phyloP scores from a whole-genome alignment of 2,888 invertebrate species.

The Drosophila longiperda region DNA sequence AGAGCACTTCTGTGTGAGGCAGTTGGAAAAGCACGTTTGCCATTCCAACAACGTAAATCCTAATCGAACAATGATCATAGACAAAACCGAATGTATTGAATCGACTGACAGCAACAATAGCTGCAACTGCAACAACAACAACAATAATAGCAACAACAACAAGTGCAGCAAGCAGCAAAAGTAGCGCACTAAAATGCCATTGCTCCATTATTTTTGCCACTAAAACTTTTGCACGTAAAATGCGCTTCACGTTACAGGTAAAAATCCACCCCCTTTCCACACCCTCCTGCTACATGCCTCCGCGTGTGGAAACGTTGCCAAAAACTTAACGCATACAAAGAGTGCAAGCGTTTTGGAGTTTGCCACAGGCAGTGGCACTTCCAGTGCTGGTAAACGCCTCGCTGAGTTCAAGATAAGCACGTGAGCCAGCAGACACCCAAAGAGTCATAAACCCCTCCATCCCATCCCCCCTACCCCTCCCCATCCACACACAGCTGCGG shows the following conservation, averaged over 20 bases:
- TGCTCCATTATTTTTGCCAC: conserved; percentile 79
- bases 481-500: background rate
- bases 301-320: conserved; percentile 3
- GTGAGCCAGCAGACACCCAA: conserved; percentile 59
- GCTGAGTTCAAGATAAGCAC: conserved; percentile 75
- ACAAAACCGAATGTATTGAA: conserved; percentile 32
- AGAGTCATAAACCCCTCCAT: conserved; percentile 3
- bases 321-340: conserved; percentile 46
- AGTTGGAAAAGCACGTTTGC: background rate
- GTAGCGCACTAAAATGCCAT: conserved; percentile 58
- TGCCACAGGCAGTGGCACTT: conserved; percentile 52
- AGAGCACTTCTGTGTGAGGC: background rate
- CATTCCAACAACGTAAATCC: conserved; percentile 9
- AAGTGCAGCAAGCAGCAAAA: conserved; percentile 18
- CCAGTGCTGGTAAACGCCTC: conserved; percentile 51
- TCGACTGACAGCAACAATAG: conserved; percentile 30
- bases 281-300: background rate
- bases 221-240: conserved; percentile 74
- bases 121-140: conserved; percentile 4
- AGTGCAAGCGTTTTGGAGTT: conserved; percentile 18
- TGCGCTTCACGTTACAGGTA: conserved; percentile 70
- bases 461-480: background rate
- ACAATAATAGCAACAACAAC: background rate
- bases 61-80: conserved; percentile 56
- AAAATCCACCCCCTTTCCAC: background rate